phyloP scores from a whole-genome alignment of 2,113 vertebrate species.

The human region GRCh38 chr14:48504501-48505000 shows the following conservation, averaged over 20 bases:
- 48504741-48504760: neutral
- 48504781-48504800: neutral
- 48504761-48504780: neutral
- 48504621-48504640: neutral
- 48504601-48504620: neutral
- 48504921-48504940: neutral
- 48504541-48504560: neutral
- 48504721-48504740: neutral
- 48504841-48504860: neutral
- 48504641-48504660: neutral
- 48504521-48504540: neutral
- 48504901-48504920: neutral
- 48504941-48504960: neutral
- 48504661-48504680: neutral
- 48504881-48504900: neutral
- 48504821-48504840: neutral
- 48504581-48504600: neutral
- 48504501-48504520: neutral
- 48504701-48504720: neutral
- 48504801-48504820: neutral
- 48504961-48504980: neutral
- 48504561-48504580: neutral
- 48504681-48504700: neutral
- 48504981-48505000: neutral
- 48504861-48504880: neutral